These are phyloP conservation scores for Diphyllodes magnificus DNA, from an alignment of 2,113 vertebrate species.

Conservation along the genomic window DNA sequence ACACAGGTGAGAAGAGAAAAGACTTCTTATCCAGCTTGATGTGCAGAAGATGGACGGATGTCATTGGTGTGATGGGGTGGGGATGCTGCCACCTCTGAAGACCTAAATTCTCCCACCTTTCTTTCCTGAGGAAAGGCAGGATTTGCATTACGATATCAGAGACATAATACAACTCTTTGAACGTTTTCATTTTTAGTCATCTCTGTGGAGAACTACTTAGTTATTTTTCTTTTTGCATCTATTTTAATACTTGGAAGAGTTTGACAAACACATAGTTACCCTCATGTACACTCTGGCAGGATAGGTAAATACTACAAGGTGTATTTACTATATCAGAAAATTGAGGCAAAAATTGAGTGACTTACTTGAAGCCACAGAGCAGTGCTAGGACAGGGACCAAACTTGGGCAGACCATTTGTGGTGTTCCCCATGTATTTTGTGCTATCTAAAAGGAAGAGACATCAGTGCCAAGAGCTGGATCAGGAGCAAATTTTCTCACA, in stretches of 20 bases:
- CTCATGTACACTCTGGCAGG: not conserved
- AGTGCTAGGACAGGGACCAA: not conserved
- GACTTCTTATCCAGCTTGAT: not conserved
- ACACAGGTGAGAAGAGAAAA: not conserved
- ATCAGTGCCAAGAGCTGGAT: not conserved
- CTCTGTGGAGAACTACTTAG: not conserved
- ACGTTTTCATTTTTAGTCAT: not conserved
- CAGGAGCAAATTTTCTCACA: not conserved
- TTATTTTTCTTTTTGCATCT: not conserved
- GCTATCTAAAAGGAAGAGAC: not conserved
- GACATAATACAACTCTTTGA: not conserved
- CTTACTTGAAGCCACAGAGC: not conserved
- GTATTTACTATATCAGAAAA: not conserved
- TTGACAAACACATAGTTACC: not conserved
- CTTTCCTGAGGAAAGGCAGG: not conserved
- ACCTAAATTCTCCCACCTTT: not conserved
- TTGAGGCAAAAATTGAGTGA: not conserved
- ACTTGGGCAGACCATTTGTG: not conserved
- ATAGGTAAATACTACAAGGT: not conserved
- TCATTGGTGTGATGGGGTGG: not conserved
- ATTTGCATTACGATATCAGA: not conserved
- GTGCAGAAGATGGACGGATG: not conserved
- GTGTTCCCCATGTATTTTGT: not conserved
- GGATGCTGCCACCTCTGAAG: not conserved
- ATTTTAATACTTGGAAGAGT: not conserved